A percentile compares a stretch with the other conserved stretches of the same genome.
Conservation (phyloP, 1,140 invertebrate species). For the Orchesella cincta region DNA sequence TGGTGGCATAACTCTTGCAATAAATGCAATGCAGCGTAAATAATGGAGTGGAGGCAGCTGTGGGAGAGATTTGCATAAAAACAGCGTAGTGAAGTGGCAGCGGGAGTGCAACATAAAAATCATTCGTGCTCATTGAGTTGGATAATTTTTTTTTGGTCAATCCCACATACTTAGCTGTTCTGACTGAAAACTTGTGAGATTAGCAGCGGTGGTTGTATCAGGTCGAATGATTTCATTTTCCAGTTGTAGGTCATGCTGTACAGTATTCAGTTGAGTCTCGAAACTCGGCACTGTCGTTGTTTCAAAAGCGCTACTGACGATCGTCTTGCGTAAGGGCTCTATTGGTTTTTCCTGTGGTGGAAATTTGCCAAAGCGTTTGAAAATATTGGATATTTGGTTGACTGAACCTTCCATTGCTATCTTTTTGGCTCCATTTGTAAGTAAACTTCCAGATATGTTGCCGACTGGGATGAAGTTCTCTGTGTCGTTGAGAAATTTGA, state of each 20-base stretch:
- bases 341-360: no score
- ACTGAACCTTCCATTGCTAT: neutral
- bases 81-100: no score
- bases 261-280: neutral
- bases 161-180: slow-evolving; percentile 15
- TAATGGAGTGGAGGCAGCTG: no score
- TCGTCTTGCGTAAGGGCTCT: no score
- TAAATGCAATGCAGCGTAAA: no score
- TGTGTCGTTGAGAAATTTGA: slow-evolving; percentile 10
- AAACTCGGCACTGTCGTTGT: no score
- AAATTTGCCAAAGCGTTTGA: slow-evolving; percentile 10
- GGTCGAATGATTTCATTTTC: neutral
- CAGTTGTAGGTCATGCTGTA: neutral
- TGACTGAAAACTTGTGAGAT: neutral
- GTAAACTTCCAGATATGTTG: neutral
- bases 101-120: neutral
- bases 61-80: no score
- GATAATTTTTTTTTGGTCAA: neutral
- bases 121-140: neutral
- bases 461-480: neutral
- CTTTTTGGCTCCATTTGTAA: neutral
- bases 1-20: no score
- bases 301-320: no score
- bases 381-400: neutral
- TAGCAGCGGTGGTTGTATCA: neutral